Evolutionary conservation across 2,797 vertebrate species (phyloP).

Genomic region (Rhinichthys osculus): DNA sequence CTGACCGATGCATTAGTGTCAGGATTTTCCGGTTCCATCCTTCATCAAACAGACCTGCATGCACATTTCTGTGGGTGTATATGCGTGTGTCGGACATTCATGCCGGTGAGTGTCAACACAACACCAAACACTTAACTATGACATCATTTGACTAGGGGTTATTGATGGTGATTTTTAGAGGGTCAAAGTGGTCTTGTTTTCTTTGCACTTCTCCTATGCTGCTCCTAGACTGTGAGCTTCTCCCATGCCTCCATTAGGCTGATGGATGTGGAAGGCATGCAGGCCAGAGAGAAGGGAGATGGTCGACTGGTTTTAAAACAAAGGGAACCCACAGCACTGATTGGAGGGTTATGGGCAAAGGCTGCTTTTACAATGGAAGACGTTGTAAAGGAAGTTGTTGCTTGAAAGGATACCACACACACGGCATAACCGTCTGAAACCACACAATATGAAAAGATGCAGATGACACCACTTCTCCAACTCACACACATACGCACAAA

Average conservation of each 20-base stretch:
- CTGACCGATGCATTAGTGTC: constrained; percentile 76
- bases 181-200: constrained; percentile 69
- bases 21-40: constrained; percentile 74
- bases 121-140: constrained; percentile 85
- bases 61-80: constrained; percentile 20
- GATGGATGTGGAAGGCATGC: constrained; percentile 70
- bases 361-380: constrained; percentile 71
- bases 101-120: constrained; percentile 80
- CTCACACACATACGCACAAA: background rate
- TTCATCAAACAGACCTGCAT: constrained; percentile 66
- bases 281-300: constrained; percentile 58
- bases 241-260: constrained; percentile 74
- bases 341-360: constrained; percentile 73
- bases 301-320: constrained; percentile 73
- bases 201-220: constrained; percentile 45
- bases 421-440: constrained; percentile 28
- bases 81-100: constrained; percentile 60
- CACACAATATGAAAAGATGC: constrained; percentile 53
- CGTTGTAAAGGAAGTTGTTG: constrained; percentile 67
- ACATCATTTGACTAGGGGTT: constrained; percentile 78
- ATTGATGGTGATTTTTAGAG: constrained; percentile 82
- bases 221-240: constrained; percentile 69
- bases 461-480: background rate
- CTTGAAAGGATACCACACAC: constrained; percentile 65
- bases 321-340: constrained; percentile 73